A percentile compares a stretch with the other conserved stretches of the same genome.
Evolutionary conservation across 2,888 invertebrate genomes (phyloP).

Genomic region (Sympetrum striolatum): DNA sequence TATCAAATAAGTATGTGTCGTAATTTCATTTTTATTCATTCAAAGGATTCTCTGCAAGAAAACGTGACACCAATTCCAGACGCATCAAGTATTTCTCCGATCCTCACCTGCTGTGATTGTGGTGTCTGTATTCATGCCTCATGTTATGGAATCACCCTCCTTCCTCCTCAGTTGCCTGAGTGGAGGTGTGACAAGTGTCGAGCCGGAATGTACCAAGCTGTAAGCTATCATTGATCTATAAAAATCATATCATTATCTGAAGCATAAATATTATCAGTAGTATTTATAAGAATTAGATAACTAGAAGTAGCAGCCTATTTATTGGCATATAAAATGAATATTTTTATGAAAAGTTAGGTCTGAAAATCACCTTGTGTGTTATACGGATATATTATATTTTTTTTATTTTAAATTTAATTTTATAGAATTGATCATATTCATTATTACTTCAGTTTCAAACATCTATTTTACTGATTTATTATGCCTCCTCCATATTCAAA

Average conservation of each 20-base stretch:
- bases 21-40: not conserved
- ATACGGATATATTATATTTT: too few species aligned
- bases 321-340: too few species aligned
- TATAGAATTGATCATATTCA: too few species aligned
- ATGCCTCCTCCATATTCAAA: too few species aligned
- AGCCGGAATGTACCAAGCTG: constrained; percentile 56
- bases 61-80: not conserved
- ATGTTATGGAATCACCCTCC: constrained; percentile 57
- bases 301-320: too few species aligned
- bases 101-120: constrained; percentile 65
- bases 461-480: too few species aligned
- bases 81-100: constrained; percentile 49
- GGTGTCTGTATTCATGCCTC: constrained; percentile 67
- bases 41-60: not conserved
- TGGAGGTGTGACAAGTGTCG: constrained; percentile 61
- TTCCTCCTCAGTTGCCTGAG: constrained; percentile 47
- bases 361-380: too few species aligned
- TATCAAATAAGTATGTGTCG: not conserved
- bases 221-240: constrained; percentile 50
- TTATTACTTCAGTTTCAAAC: too few species aligned
- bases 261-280: not conserved
- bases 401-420: too few species aligned
- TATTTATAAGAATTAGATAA: too few species aligned
- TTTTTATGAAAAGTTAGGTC: too few species aligned
- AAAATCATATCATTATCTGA: not conserved